Evolutionary conservation across 2,797 vertebrate species (phyloP), one percentile per base, ranked within the genome.

Genomic region (Acanthornis magna): DNA sequence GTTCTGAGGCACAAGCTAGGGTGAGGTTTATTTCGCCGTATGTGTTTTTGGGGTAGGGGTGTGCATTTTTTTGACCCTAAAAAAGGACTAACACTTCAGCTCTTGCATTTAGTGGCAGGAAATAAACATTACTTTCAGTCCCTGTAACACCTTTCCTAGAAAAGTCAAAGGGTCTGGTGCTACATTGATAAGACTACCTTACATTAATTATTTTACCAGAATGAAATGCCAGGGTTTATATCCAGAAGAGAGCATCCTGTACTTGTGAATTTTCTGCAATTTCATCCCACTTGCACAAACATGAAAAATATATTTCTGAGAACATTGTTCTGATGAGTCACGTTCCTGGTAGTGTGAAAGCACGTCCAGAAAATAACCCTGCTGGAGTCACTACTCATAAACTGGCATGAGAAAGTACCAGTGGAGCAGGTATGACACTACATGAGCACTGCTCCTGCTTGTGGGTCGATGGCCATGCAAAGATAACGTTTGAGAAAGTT

Each of bases 1-100:
- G 58, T 89, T 97, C 94, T 73, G 88, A 97, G 91, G 91, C 95
- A 91, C 29, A 14, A 86, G 51, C 47, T 81, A 45, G 67, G 78
- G 68, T 89, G 91, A 97, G 79, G 61, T 65, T 96, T 92, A 32
- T 83, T 94, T 95, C 26, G 20, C 73, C 34, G 3, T 32, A 19
- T 14, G 22, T 23, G 13, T 5, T 85, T 86, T 81, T 17, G 17
- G 16, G 22, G 11, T 42, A 38, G 85, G 65, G 62, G 60, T 81
- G 38, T 70, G 45, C 55, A 22, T 27, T 23, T 75, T 85, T 83
- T 76, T 57, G 17, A 32, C 60, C 38, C 32, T 6, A 50, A 54
- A 21, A 3, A 7, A 76, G 62, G 65, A 61, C 34, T 88, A 51
- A 76, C 50, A 51, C 53, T 71, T 95, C 30, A 53, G 13, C 32